A percentile compares a stretch with the other conserved stretches of the same genome.
Conservation (phyloP, 2,113 vertebrate genomes). For the Antigone vipio region DNA sequence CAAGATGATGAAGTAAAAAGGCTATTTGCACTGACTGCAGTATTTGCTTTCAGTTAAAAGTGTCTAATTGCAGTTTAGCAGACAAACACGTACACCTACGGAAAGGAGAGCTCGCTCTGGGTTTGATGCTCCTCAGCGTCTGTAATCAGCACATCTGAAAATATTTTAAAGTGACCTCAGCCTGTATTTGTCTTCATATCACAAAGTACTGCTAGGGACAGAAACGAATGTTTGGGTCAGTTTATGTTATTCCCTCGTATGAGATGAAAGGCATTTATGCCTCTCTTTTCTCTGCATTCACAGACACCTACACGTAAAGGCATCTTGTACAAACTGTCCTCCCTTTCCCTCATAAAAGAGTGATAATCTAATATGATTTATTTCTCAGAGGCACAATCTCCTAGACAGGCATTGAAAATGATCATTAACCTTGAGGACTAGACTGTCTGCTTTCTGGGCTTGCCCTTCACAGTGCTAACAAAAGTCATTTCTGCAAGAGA, state of each 20-base stretch:
- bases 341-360: neutral
- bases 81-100: fast-evolving
- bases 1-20: neutral
- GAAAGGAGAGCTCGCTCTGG: neutral
- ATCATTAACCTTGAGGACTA: neutral
- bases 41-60: neutral
- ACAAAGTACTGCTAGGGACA: neutral
- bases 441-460: neutral
- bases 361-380: neutral
- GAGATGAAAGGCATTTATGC: neutral
- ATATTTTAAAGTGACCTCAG: neutral
- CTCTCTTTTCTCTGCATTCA: neutral
- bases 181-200: neutral
- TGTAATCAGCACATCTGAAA: neutral
- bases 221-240: neutral
- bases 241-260: neutral
- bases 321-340: neutral
- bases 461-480: neutral
- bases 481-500: neutral
- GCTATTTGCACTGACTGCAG: neutral
- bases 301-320: neutral
- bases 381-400: neutral
- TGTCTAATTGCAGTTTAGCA: neutral
- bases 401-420: neutral
- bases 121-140: neutral